phyloP scores from a whole-genome alignment of 1,140 invertebrate species.

The Hypsibius dujardini region DNA sequence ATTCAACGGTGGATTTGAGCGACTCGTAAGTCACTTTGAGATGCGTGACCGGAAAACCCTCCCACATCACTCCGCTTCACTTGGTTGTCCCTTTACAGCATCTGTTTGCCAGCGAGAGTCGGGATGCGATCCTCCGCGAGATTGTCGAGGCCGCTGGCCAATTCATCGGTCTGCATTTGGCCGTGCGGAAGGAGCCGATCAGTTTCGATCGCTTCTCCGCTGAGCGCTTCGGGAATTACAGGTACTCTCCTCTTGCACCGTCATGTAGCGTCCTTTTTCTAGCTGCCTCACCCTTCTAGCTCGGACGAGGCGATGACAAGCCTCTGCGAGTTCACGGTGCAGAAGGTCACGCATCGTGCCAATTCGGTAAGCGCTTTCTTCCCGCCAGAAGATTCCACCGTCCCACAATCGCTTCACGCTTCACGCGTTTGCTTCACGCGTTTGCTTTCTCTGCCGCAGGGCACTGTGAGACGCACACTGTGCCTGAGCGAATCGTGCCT shows the following conservation, averaged over 20 bases:
- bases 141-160: constrained; percentile 57
- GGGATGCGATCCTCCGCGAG: constrained; percentile 66
- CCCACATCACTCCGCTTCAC: no score
- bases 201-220: constrained; percentile 63
- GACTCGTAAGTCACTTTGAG: constrained; percentile 37
- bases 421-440: no score
- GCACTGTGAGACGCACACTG: constrained; percentile 56
- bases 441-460: constrained; percentile 19
- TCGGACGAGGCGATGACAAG: constrained; percentile 72
- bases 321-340: constrained; percentile 72
- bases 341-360: constrained; percentile 55
- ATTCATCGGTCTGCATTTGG: constrained; percentile 61
- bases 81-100: constrained; percentile 39
- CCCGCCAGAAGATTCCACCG: no score
- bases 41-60: no score
- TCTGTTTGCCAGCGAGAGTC: constrained; percentile 62
- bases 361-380: no score
- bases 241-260: constrained; percentile 37
- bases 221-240: constrained; percentile 74
- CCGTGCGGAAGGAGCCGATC: constrained; percentile 60
- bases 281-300: constrained; percentile 33
- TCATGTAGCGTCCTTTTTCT: no score
- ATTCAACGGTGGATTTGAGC: constrained; percentile 63
- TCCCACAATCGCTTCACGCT: no score
- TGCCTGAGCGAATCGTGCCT: constrained; percentile 88